Base-by-base conservation (phyloP, 2,888 invertebrate genomes). In the Baccha elongata region DNA sequence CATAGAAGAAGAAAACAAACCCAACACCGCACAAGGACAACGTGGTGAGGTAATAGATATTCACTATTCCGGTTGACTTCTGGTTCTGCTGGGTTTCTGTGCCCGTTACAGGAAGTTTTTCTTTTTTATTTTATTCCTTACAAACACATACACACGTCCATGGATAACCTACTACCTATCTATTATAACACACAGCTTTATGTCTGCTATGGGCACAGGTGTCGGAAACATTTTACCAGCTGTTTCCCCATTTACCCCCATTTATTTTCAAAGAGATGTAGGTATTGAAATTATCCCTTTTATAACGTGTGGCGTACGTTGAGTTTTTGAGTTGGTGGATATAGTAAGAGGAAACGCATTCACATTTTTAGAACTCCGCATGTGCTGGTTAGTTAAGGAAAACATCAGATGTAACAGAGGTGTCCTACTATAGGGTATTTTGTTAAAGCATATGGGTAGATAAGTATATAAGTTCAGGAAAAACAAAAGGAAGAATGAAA, bases 11-110 rank as follows among this genome's bases (percentile, higher is more conserved):
- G 69, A 60, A 60, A 60, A 69, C 75, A 71, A 76, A 81, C 76
- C 71, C 75, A 71, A 76, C 81, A 81, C 81, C 76, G 81, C 81
- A 76, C 81, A 76, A 81, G 81, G 81, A 81, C 81, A 76, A 71
- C 60, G 65, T 76, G 75, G 81, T 65, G 60, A 71, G 65, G 76
- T 81, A 81, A 76, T 81, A 81, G 81, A 81, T 81, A 81, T 76
- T 76, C 65, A 81, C 81, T 76, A 64, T 81, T 62, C 60, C 48
- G 46, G 71, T 65, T 71, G 76, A 76, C 71, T 81, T 76, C 71
- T 81, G 67, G 46, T 71, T 53, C 40, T 40, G n/a, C 37, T 46
- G 23, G n/a, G n/a, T n/a, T n/a, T n/a, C n/a, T 21, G 48, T 71
- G 75, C 58, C 71, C 53, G 75, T 76, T 76, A 42, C 81, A 81